phyloP scores from a whole-genome alignment of 35 echinoderm and acorn worm species.

The Strongylocentrotus purpuratus region DNA sequence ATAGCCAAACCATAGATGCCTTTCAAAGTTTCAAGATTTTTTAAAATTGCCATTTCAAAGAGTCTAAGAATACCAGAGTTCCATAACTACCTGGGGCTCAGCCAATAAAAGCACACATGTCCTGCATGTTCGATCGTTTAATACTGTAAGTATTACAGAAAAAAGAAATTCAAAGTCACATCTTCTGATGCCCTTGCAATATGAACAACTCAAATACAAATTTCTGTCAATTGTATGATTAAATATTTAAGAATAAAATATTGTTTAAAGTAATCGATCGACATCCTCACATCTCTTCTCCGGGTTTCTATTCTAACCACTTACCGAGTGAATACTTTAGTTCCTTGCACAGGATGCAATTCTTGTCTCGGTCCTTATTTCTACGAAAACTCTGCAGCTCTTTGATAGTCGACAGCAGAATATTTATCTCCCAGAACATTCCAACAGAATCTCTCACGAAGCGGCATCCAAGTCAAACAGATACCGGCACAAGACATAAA shows the following conservation, averaged over 20 bases:
- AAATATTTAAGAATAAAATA: no score
- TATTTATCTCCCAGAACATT: constrained; percentile 43
- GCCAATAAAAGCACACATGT: background rate
- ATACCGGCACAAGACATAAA: background rate
- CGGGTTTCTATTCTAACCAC: background rate
- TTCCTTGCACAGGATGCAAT: background rate
- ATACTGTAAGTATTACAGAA: background rate
- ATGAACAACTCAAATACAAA: background rate
- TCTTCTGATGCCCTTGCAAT: background rate
- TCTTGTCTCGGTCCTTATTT: constrained; percentile 18
- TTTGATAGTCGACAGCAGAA: background rate
- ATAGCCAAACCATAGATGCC: background rate
- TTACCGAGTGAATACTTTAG: constrained; percentile 6
- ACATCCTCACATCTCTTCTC: background rate
- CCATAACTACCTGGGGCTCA: background rate
- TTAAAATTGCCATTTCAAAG: background rate
- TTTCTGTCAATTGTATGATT: background rate
- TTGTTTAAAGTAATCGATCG: background rate
- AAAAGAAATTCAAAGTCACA: background rate
- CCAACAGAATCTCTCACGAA: background rate
- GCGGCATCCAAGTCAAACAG: background rate
- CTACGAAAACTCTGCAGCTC: background rate
- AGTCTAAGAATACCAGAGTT: background rate
- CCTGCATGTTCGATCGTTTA: background rate
- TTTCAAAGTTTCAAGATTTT: background rate